Evolutionary conservation across 2,888 invertebrate genomes (phyloP).

Genomic region (Arenicola marina): DNA sequence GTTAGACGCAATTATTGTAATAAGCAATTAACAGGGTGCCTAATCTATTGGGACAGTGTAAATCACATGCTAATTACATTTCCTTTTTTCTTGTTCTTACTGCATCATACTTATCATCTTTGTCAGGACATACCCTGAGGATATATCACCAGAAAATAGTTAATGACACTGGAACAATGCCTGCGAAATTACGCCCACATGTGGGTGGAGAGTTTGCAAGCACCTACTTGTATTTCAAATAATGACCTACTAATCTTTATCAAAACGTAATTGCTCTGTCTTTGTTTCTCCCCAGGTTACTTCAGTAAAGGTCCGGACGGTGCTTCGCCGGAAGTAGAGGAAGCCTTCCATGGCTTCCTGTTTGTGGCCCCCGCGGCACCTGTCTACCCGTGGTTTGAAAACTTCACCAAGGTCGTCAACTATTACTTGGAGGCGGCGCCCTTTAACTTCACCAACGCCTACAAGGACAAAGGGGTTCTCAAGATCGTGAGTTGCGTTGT

Average conservation of each 20-base stretch:
- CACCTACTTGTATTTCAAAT: too few relatives aligned
- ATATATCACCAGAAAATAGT: too few relatives aligned
- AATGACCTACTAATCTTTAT: background rate
- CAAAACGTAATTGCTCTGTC: background rate
- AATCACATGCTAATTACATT: too few relatives aligned
- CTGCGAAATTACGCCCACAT: too few relatives aligned
- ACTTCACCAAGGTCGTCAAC: constrained; percentile 79
- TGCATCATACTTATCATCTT: too few relatives aligned
- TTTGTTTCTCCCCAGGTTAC: background rate
- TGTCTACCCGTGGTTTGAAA: constrained; percentile 70
- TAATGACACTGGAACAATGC: too few relatives aligned
- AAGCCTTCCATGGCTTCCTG: constrained; percentile 78
- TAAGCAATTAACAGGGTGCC: too few relatives aligned
- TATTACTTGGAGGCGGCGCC: constrained; percentile 82
- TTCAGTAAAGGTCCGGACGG: background rate
- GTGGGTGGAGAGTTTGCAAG: too few relatives aligned
- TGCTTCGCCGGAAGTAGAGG: constrained; percentile 5
- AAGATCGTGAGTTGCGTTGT: constrained; percentile 20
- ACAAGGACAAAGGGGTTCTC: constrained; percentile 18
- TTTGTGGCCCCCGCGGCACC: constrained; percentile 77
- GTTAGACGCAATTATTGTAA: too few relatives aligned
- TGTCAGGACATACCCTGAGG: too few relatives aligned
- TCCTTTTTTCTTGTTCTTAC: too few relatives aligned
- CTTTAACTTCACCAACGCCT: constrained; percentile 84
- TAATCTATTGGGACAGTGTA: too few relatives aligned